Conservation (phyloP, 2,888 invertebrate species). For the Icerya purchasi region DNA sequence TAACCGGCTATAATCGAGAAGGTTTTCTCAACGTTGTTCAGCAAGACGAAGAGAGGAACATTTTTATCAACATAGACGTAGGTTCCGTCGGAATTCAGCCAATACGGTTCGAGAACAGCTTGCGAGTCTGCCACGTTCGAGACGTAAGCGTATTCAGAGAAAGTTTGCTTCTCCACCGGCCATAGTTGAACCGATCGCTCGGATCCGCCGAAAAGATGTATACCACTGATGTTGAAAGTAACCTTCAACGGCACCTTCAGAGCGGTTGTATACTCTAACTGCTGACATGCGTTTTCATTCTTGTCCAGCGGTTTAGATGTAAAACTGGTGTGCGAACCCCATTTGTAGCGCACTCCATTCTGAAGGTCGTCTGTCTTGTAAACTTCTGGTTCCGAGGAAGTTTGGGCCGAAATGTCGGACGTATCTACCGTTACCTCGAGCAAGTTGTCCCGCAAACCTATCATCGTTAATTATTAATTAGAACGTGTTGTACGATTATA, state of each 20-base stretch:
- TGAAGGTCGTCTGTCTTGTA: too few relatives aligned
- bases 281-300: constrained; percentile 1
- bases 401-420: too few relatives aligned
- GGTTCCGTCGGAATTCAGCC: constrained; percentile 50
- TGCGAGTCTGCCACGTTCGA: constrained; percentile 34
- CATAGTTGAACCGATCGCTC: constrained; percentile 37
- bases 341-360: neutral
- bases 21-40: constrained; percentile 22
- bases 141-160: constrained; percentile 35
- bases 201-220: constrained; percentile 37
- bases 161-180: constrained; percentile 38
- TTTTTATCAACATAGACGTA: constrained; percentile 39
- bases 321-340: neutral
- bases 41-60: constrained; percentile 40
- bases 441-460: too few relatives aligned
- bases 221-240: constrained; percentile 29
- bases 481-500: too few relatives aligned
- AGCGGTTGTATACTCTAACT: constrained; percentile 21
- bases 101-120: constrained; percentile 41
- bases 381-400: too few relatives aligned
- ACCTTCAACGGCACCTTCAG: constrained; percentile 38
- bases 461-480: too few relatives aligned
- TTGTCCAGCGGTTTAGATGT: neutral
- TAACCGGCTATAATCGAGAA: neutral
- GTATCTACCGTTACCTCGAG: too few relatives aligned